phyloP scores from a whole-genome alignment of 2,113 vertebrate genomes.

The Peromyscus leucopus region DNA sequence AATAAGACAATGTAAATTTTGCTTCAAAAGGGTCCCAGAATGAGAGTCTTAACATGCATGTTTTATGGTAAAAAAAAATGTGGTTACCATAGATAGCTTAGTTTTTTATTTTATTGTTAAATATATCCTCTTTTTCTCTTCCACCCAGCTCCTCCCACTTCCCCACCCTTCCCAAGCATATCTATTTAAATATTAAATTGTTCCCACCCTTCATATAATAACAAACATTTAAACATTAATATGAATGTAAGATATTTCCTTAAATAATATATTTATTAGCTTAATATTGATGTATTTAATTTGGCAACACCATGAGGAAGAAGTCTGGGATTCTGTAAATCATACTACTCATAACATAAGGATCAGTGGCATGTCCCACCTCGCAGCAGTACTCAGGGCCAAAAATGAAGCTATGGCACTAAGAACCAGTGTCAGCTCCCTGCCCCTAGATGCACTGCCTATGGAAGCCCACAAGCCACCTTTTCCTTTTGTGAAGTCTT shows the following conservation, averaged over 20 bases:
- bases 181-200: neutral
- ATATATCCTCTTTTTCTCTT: neutral
- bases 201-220: neutral
- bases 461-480: neutral
- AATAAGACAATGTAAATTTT: neutral
- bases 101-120: neutral
- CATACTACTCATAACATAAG: neutral
- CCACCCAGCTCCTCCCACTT: neutral
- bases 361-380: neutral
- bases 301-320: neutral
- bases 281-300: neutral
- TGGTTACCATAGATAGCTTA: neutral
- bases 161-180: neutral
- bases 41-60: neutral
- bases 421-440: neutral
- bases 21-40: neutral
- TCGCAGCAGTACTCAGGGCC: neutral
- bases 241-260: neutral
- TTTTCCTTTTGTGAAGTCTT: neutral
- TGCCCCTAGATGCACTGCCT: neutral
- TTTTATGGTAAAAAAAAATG: neutral
- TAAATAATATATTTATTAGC: neutral
- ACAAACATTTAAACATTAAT: neutral
- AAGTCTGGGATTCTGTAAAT: neutral
- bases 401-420: neutral